phyloP scores from a whole-genome alignment of 2,797 vertebrate species.

The Heliangelus exortis region DNA sequence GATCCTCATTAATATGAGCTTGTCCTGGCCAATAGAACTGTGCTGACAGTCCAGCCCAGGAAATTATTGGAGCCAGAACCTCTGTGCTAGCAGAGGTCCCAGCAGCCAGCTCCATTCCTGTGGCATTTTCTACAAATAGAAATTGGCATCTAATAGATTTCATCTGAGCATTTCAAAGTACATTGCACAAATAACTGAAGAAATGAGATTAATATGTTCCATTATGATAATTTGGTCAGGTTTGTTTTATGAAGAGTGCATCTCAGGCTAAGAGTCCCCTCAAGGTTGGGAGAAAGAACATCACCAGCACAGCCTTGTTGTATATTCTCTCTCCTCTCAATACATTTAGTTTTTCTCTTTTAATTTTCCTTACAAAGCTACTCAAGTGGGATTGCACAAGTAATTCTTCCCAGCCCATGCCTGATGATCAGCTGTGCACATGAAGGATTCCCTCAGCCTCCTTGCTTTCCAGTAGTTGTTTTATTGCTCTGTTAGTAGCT shows the following conservation, averaged over 20 bases:
- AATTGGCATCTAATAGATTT: neutral
- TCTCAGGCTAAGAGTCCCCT: neutral
- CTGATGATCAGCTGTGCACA: neutral
- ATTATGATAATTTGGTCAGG: neutral
- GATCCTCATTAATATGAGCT: neutral
- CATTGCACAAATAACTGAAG: neutral
- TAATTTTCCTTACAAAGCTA: conserved; percentile 7
- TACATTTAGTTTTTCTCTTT: neutral
- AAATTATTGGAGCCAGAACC: neutral
- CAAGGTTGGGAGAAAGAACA: neutral
- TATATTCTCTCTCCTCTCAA: neutral
- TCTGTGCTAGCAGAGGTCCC: neutral
- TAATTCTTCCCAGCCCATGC: neutral
- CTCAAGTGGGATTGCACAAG: neutral
- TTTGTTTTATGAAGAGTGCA: neutral
- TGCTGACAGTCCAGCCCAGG: neutral
- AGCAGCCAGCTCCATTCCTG: neutral
- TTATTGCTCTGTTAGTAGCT: neutral
- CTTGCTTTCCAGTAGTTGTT: neutral
- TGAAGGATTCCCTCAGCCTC: neutral
- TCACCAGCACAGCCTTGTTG: neutral
- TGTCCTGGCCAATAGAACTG: neutral
- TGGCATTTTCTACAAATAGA: neutral
- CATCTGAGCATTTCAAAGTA: neutral
- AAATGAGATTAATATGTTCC: neutral